Evolutionary conservation across 2,797 vertebrate species (phyloP), one percentile per base, ranked within the genome.

Genomic region (Furcifer pardalis): DNA sequence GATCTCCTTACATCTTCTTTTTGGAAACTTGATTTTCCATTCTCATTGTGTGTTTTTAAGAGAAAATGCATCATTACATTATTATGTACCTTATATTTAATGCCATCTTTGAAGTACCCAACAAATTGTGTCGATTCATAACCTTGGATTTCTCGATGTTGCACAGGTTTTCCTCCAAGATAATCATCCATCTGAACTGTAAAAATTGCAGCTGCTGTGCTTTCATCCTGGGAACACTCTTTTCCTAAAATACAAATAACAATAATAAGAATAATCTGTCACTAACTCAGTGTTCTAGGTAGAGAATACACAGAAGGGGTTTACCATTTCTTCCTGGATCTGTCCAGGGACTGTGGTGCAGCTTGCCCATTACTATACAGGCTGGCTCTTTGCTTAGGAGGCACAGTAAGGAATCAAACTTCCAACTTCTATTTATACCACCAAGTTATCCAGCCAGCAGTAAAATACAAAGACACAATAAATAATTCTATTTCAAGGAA

Each of bases 201-300:
- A 60, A 97, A 98, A 91, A 98, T 98, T 87, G 97, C 97, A 0
- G 97, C 98, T 0, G 97, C 96, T 0, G 97, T 91, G 44, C 97
- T 98, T 93, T 98, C 98, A 86, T 98, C 98, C 90, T 98, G 98
- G 25, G 95, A 96, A 85, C 98, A 98, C 59, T 98, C 97, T 10
- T 96, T 97, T 81, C 98, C 98, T 98, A 88, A 76, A 92, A 84
- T 5, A 32, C 87, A 13, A 89, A 12, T 40, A 42, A 19, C 90
- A n/a, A n/a, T n/a, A n/a, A n/a, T n/a, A n/a, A n/a, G n/a, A n/a
- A n/a, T n/a, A n/a, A n/a, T n/a, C n/a, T n/a, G n/a, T n/a, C n/a
- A n/a, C n/a, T n/a, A n/a, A n/a, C n/a, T n/a, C n/a, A n/a, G n/a
- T n/a, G n/a, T n/a, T n/a, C n/a, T n/a, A n/a, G n/a, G n/a, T n/a